Evolutionary conservation across 2,888 invertebrate genomes (phyloP), one percentile per base, ranked within the genome.

Genomic region (Drosophila stalkeri): DNA sequence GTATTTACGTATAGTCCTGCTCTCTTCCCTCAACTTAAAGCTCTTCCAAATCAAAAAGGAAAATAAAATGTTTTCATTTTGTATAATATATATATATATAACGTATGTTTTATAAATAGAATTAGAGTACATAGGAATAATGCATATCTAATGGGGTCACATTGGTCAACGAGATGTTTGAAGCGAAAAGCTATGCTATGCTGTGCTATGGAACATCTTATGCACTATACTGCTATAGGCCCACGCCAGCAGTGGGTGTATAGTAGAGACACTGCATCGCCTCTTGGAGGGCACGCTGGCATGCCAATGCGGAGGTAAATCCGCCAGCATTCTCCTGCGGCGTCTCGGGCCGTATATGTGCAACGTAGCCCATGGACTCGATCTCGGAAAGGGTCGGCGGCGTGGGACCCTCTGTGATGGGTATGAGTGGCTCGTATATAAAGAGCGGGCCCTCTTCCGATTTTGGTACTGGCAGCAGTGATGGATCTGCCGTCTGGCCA

Each of bases 231-330:
- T 7, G 23, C 3, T 70, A 75, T 55, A 43, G 56, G 23, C 33
- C 69, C 2, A 72, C 43, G 16, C 81, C 86, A 1, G 77, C 54
- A 16, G 63, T 80, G 20, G 90, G 82, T 14, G 92, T 92, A 67
- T 91, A 91, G 66, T 89, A 93, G 12, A 97, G 93, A 11, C 97
- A 98, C 67, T 96, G 95, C 90, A 98, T 94, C 0, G 98, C 97
- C 91, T 98, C 98, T 90, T 98, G 97, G 47, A 99, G 92, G 0
- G 98, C 98, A 72, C 98, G 94, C 73, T 97, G 94, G 90, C 98
- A 98, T 0, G 98, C 97, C 80, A 97, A 94, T 3, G 95, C 95
- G 0, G 97, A 95, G n/a, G 95, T 95, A 92, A 97, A 99, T 1
- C 99, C 99, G 12, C 98, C 98, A 0, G 98, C 98, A 77, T 95